phyloP scores from a whole-genome alignment of 2,888 invertebrate species.

The Marasmarcha lunaedactyla region DNA sequence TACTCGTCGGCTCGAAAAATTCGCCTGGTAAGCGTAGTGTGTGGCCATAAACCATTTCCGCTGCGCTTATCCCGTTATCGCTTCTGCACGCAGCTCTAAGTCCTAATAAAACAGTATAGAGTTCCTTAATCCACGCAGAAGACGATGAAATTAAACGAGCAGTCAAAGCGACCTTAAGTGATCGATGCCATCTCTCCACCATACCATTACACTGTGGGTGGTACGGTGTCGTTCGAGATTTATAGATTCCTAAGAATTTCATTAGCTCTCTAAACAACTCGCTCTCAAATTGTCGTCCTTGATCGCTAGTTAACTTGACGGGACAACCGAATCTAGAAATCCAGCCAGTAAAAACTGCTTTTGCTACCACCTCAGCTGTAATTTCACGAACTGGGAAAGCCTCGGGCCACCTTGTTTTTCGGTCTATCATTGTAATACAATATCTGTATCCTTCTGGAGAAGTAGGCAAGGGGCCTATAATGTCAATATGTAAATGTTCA shows the following conservation, averaged over 20 bases:
- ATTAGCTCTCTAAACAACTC: too few relatives aligned
- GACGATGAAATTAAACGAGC: too few relatives aligned
- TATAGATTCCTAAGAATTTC: conserved; percentile 10
- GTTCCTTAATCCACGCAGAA: too few relatives aligned
- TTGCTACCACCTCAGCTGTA: too few relatives aligned
- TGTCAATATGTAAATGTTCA: conserved; percentile 10
- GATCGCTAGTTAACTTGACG: conserved; percentile 15
- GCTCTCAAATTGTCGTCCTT: too few relatives aligned
- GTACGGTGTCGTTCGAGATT: conserved; percentile 11
- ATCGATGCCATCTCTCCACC: conserved; percentile 19
- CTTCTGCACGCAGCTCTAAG: conserved; percentile 19
- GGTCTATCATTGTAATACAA: conserved; percentile 13
- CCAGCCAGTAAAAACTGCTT: conserved; percentile 14
- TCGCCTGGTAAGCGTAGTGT: too few relatives aligned
- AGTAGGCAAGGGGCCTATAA: conserved; percentile 10
- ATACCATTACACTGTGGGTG: conserved; percentile 18
- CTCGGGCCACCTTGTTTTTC: conserved; percentile 12
- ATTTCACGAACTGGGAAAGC: conserved; percentile 14
- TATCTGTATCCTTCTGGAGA: too few relatives aligned
- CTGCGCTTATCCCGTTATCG: conserved; percentile 9
- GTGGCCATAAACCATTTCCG: background rate
- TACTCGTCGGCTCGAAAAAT: too few relatives aligned
- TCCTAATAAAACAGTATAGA: too few relatives aligned
- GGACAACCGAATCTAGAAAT: conserved; percentile 15
- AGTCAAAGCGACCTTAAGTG: too few relatives aligned